Percentiles rank a stretch among this genome's conserved stretches.
Evolutionary conservation across 2,797 vertebrate genomes (phyloP).

Genomic region (Vireo griseus): DNA sequence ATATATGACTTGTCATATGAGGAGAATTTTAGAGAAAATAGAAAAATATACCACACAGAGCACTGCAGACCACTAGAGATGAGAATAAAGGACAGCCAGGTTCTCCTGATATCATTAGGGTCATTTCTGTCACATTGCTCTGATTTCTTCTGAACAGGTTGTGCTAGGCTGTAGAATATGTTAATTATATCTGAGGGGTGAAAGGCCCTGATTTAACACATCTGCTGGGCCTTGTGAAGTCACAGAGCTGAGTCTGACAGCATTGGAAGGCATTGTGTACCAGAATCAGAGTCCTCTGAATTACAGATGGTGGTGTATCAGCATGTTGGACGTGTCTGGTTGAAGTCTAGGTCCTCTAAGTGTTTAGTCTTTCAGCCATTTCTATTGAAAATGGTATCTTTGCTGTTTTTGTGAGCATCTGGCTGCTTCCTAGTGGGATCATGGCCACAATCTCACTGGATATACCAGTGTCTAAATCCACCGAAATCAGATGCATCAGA

Average conservation of each 20-base stretch:
- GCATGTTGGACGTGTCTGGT: background rate
- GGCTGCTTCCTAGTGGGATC: background rate
- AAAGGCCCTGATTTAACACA: background rate
- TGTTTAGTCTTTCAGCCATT: background rate
- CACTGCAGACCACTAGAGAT: background rate
- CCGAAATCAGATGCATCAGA: background rate
- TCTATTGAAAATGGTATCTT: background rate
- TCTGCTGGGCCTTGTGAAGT: background rate
- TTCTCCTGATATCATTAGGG: background rate
- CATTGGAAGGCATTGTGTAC: background rate
- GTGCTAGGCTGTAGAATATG: background rate
- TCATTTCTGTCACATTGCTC: background rate
- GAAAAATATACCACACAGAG: background rate
- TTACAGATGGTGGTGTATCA: rapidly evolving
- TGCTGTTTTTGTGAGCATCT: background rate
- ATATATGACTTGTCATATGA: rapidly evolving
- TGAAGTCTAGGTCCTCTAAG: background rate
- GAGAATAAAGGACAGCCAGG: background rate
- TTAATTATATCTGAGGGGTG: background rate
- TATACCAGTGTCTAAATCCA: background rate
- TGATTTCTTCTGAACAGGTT: background rate
- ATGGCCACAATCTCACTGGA: background rate
- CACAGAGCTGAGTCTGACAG: background rate
- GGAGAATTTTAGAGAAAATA: background rate
- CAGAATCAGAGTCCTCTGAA: background rate